Evolutionary conservation across 2,113 vertebrate genomes (phyloP), one percentile per base, ranked within the genome.

Genomic region (Cyanoderma ruficeps): DNA sequence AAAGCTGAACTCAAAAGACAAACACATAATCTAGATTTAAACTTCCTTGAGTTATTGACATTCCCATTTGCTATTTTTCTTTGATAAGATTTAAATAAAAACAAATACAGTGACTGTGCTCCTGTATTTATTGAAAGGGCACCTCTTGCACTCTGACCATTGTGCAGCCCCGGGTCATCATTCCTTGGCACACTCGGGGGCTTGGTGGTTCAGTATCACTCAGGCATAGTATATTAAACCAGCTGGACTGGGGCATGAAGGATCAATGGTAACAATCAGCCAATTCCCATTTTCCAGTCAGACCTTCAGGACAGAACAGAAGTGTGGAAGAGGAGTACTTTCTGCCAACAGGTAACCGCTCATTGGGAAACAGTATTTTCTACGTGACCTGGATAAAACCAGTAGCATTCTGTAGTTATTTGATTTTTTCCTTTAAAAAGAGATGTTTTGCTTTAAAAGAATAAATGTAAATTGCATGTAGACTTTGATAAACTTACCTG

Each of bases 211-310:
- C 67, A 44, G 10, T 59, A 6, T 52, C 33, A n/a, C 44, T 78
- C 21, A 31, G 57, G 11, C 57, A 79, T 24, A n/a, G 0, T 23
- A 3, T 28, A n/a, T 22, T 72, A 33, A 90, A 83, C 18, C 23
- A 57, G 13, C 47, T 67, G 55, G 47, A 53, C 31, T 44, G 83
- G 50, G 67, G 28, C 67, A 28, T 61, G 49, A 76, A 72, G 49
- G 18, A 74, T 55, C 50, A 46, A 10, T 46, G 19, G 53, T 76
- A 90, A 76, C 53, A 57, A 53, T 72, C 71, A 93, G 68, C 23
- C 12, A 0, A 88, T 72, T 95, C 75, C 46, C 88, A 12, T 93
- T 95, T 95, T 95, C 81, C 84, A 93, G 92, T 87, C 67, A 91
- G 89, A 67, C 19, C 7, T 77, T 82, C 56, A 44, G 69, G 79